These are phyloP conservation scores for Helicoverpa assulta DNA, from an alignment of 2,888 invertebrate species.

Conservation along the genomic window DNA sequence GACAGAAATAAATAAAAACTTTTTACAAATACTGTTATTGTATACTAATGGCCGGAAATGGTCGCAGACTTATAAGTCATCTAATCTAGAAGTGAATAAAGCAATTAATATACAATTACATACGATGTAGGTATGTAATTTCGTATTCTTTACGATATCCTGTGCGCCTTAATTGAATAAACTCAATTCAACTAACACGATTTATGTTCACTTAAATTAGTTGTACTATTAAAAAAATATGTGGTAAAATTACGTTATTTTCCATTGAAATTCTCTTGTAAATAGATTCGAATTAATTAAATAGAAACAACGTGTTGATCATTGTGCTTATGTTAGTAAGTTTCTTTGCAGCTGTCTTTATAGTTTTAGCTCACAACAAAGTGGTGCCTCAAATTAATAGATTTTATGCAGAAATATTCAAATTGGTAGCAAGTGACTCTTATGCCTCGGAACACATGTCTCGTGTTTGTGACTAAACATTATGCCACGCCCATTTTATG, in stretches of 20 bases:
- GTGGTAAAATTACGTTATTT: constrained; percentile 1
- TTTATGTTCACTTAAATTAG: constrained; percentile 3
- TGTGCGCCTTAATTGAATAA: constrained; percentile 19
- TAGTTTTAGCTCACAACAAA: constrained; percentile 40
- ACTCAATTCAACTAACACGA: constrained; percentile 2
- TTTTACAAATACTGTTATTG: constrained; percentile 2
- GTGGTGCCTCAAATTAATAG: constrained; percentile 57
- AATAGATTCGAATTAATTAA: constrained; percentile 15
- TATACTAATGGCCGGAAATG: constrained; percentile 29
- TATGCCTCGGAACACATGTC: constrained; percentile 61
- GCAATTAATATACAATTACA: constrained; percentile 29
- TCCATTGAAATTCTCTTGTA: neutral
- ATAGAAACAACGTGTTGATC: constrained; percentile 10
- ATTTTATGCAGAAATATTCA: constrained; percentile 75
- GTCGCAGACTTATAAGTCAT: constrained; percentile 25
- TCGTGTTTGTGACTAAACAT: constrained; percentile 49
- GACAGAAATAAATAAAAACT: neutral
- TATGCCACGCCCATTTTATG: constrained; percentile 66
- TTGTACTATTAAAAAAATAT: constrained; percentile 1
- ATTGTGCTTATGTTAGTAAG: constrained; percentile 9
- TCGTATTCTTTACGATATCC: constrained; percentile 21
- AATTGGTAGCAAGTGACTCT: constrained; percentile 65
- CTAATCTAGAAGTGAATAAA: constrained; percentile 24
- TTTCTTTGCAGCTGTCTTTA: constrained; percentile 40
- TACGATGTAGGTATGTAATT: constrained; percentile 25